These are phyloP conservation scores for Drosophila melanogaster DNA, from an alignment of 1,140 invertebrate species.

Conservation along the genomic window Release_6_plus_ISO1_MT NT_033777.3:31393001-31393500, in stretches of 20 bases:
- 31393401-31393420: conserved; percentile 53
- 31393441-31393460: conserved; percentile 8
- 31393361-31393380: neutral
- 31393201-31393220: conserved; percentile 33
- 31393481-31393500: conserved; percentile 11
- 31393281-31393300: neutral
- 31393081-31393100: conserved; percentile 65
- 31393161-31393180: conserved; percentile 35
- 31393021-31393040: conserved; percentile 67
- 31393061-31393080: conserved; percentile 23
- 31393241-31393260: conserved; percentile 62
- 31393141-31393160: conserved; percentile 55
- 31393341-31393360: conserved; percentile 41
- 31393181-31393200: conserved; percentile 41
- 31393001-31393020: conserved; percentile 74
- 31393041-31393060: conserved; percentile 42
- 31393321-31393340: conserved; percentile 45
- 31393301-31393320: conserved; percentile 20
- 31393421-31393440: conserved; percentile 32
- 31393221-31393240: conserved; percentile 61
- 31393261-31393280: conserved; percentile 35
- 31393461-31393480: neutral
- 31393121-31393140: conserved; percentile 42
- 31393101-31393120: conserved; percentile 49
- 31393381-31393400: conserved; percentile 26